Evolutionary conservation across 2,888 invertebrate genomes (phyloP).

Genomic region (Melanostoma scalare): DNA sequence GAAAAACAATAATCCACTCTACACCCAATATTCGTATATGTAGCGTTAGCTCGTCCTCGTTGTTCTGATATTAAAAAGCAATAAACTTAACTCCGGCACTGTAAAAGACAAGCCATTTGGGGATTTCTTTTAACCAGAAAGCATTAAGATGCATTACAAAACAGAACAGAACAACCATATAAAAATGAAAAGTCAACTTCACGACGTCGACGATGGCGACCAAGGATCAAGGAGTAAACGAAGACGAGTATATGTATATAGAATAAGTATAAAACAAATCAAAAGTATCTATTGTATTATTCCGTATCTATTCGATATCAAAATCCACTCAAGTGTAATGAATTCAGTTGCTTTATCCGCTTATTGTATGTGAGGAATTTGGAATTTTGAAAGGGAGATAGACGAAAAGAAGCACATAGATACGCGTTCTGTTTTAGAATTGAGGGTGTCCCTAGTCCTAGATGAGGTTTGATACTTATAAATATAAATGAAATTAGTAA

Average conservation of each 20-base stretch:
- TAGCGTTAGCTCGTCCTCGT: slow-evolving; percentile 12
- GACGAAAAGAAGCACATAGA: not conserved
- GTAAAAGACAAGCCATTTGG: slow-evolving; percentile 58
- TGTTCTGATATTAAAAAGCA: slow-evolving; percentile 69
- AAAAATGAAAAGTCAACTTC: slow-evolving; percentile 48
- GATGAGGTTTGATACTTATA: slow-evolving; percentile 37
- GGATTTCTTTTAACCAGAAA: slow-evolving; percentile 60
- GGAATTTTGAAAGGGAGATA: slow-evolving; percentile 15
- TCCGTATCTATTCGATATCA: slow-evolving; percentile 64
- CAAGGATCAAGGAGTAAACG: not conserved
- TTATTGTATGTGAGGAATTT: slow-evolving; percentile 59
- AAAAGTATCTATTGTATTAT: slow-evolving; percentile 61
- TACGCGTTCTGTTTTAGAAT: not conserved
- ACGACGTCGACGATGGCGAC: slow-evolving; percentile 7
- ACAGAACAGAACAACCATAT: slow-evolving; percentile 37
- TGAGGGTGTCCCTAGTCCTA: not conserved
- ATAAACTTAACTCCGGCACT: slow-evolving; percentile 61
- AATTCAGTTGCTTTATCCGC: slow-evolving; percentile 72
- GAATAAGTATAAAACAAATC: slow-evolving; percentile 50
- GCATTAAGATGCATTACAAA: slow-evolving; percentile 61
- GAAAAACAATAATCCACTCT: slow-evolving; percentile 66
- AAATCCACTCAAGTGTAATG: slow-evolving; percentile 71
- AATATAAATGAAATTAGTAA: slow-evolving; percentile 71
- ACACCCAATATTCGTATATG: not conserved
- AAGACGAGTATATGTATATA: not conserved